Evolutionary conservation across 2,888 invertebrate species (phyloP).

Genomic region (Gibbula magus): DNA sequence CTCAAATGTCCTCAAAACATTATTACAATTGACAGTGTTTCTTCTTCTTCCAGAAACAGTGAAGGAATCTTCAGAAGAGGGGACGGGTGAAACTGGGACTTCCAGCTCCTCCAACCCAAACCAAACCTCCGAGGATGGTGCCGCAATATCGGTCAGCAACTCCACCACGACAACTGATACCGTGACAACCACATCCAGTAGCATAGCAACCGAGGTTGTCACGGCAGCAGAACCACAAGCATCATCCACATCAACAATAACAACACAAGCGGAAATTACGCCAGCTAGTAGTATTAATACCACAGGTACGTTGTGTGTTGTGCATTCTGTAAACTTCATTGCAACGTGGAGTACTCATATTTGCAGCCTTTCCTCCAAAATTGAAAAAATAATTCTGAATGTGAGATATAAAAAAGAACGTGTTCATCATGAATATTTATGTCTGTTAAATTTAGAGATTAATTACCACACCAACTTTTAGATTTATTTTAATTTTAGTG

Average conservation of each 20-base stretch:
- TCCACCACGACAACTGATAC: not conserved
- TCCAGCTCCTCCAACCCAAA: too few species aligned
- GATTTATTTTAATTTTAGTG: too few species aligned
- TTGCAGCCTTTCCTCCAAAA: too few species aligned
- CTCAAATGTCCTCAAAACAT: too few species aligned
- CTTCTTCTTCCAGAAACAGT: conserved; percentile 40
- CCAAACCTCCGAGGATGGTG: too few species aligned
- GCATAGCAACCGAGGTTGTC: not conserved
- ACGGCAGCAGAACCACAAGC: not conserved
- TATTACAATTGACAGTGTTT: too few species aligned
- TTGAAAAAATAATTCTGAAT: too few species aligned
- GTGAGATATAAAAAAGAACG: too few species aligned
- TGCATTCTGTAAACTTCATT: not conserved
- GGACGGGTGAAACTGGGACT: conserved; percentile 38
- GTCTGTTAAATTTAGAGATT: too few species aligned
- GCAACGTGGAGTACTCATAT: too few species aligned
- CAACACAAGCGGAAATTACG: conserved; percentile 60
- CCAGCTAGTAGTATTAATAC: conserved; percentile 40
- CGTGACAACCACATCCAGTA: not conserved
- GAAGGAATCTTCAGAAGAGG: conserved; percentile 44
- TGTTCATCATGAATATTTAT: too few species aligned
- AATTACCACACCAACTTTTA: too few species aligned
- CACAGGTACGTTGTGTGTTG: conserved; percentile 24
- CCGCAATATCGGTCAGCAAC: not conserved
- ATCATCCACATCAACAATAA: conserved; percentile 38